Evolutionary conservation across 2,113 vertebrate species (phyloP), one percentile per base, ranked within the genome.

Genomic region (Struthidea cinerea): DNA sequence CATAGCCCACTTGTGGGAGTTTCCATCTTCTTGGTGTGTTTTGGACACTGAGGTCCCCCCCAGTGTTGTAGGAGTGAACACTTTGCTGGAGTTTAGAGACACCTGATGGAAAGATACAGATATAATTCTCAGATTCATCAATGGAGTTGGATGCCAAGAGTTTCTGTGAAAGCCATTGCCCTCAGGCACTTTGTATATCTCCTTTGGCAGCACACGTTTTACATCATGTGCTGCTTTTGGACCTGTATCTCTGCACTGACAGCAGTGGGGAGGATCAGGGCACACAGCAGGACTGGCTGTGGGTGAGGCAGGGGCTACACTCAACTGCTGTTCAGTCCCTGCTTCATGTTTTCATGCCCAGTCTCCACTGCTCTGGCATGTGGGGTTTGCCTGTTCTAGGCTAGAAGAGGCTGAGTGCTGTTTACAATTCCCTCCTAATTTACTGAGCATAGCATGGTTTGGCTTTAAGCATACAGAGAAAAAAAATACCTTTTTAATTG

Each of bases 121-220:
- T 32, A 17, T 44, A 28, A 44, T 42, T 28, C 50, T 61, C 28
- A 7, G 32, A 11, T 61, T 13, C 20, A 39, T 46, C 46, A 26
- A 30, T 3, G 8, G 7, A 21, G 12, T 23, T 74, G 46, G 14
- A 17, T 53, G 32, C 32, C 12, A 59, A 8, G 50, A 18, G 8
- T 35, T 77, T 56, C 50, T 84, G n/a, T 93, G 60, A 49, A 87
- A 90, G 33, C 47, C 42, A 7, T 13, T 67, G 49, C 21, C 30
- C 18, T 85, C 16, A 5, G 42, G 21, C 32, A 30, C 20, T 67
- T 22, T 9, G 6, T 7, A 1, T 27, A 9, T 30, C 37, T 56
- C 39, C 18, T 56, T 14, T 89, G 49, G 41, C 0, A 2, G 18
- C 1, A 1, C 6, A 0, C 11, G 12, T 49, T 84, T 52, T 19